Conservation (phyloP, 2,888 invertebrate genomes). For the Aethes cnicana region DNA sequence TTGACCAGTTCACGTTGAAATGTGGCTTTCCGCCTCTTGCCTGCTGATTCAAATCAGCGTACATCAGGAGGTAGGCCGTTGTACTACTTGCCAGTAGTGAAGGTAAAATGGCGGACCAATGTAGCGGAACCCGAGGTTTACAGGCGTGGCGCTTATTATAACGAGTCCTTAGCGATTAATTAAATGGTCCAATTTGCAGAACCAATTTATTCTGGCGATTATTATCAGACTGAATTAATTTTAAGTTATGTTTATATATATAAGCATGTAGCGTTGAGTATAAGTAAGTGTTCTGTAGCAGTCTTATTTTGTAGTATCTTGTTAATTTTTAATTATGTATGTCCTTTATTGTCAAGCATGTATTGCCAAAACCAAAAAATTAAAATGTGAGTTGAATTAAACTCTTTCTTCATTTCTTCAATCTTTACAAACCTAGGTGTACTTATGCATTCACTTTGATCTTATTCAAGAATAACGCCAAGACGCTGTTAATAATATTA, state of each 20-base stretch:
- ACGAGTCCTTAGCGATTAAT: constrained; percentile 42
- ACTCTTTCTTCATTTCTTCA: no score
- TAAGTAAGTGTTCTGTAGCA: no score
- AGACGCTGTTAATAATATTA: no score
- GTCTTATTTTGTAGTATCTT: no score
- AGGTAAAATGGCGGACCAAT: constrained; percentile 43
- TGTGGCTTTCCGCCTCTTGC: neutral
- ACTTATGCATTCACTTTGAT: no score
- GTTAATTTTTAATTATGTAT: no score
- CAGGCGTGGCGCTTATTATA: constrained; percentile 50
- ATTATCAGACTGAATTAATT: constrained; percentile 13
- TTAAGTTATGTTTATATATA: neutral
- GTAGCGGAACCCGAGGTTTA: constrained; percentile 48
- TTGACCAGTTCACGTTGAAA: constrained; percentile 12
- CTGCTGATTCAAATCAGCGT: constrained; percentile 10
- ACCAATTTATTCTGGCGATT: constrained; percentile 23
- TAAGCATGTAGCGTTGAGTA: neutral
- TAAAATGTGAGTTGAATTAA: no score
- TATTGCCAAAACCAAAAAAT: no score
- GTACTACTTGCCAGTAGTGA: no score
- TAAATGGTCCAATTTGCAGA: constrained; percentile 25
- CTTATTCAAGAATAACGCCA: no score
- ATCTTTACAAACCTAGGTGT: no score
- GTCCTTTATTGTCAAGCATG: no score
- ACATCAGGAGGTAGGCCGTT: constrained; percentile 3